These are phyloP conservation scores for Oceanodroma leucorhoa DNA, from an alignment of 2,797 vertebrate genomes.

Conservation along the genomic window DNA sequence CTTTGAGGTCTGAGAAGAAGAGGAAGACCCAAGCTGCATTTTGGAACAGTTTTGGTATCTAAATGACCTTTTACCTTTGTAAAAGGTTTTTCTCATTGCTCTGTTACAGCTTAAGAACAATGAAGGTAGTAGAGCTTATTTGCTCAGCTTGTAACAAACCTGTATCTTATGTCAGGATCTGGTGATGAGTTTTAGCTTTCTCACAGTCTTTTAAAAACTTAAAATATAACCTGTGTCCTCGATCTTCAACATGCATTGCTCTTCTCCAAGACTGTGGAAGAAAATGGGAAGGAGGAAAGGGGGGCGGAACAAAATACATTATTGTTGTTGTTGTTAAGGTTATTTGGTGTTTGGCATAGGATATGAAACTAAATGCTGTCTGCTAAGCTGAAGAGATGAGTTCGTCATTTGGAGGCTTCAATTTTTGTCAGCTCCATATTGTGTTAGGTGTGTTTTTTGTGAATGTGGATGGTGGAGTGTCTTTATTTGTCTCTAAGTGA, in stretches of 20 bases:
- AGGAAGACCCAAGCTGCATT: neutral
- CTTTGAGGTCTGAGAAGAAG: neutral
- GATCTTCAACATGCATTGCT: neutral
- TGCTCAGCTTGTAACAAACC: neutral
- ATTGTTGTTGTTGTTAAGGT: neutral
- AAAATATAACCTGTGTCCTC: neutral
- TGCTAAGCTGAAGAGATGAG: neutral
- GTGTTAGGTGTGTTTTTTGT: neutral
- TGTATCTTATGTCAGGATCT: neutral
- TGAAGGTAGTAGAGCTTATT: neutral
- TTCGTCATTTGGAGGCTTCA: neutral
- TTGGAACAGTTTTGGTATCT: neutral
- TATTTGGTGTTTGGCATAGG: neutral
- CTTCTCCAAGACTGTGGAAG: neutral
- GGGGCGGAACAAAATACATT: fast-evolving
- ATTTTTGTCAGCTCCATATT: neutral
- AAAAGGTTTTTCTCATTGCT: neutral
- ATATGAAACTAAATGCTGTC: neutral
- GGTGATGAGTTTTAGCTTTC: neutral
- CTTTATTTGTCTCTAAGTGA: too few species aligned
- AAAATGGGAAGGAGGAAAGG: neutral
- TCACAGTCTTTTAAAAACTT: neutral
- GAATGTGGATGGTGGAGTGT: neutral
- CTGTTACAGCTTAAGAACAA: neutral
- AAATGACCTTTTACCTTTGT: neutral